A percentile compares a stretch with the other conserved stretches of the same genome.
Conservation (phyloP, 2,888 invertebrate genomes). For the Thyatira batis region DNA sequence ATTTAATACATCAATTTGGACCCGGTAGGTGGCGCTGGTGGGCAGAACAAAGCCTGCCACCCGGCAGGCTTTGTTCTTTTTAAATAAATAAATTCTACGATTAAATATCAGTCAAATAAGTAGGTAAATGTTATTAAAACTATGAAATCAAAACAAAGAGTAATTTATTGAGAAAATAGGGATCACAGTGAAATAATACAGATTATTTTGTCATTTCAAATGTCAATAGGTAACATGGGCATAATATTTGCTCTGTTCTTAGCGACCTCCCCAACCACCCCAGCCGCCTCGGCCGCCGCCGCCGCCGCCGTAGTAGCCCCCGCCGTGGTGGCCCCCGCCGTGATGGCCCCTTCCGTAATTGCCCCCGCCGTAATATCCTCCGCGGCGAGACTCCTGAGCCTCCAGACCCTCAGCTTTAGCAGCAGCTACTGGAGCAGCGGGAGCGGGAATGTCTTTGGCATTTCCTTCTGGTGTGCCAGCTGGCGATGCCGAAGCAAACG, state of each 20-base stretch:
- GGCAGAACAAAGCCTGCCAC: too few species aligned
- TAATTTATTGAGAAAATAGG: neutral
- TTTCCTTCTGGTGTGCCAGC: neutral
- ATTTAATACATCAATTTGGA: too few species aligned
- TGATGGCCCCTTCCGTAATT: slow-evolving; percentile 6
- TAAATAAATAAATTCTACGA: too few species aligned
- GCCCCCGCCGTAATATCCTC: slow-evolving; percentile 16
- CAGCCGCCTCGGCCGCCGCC: slow-evolving; percentile 9
- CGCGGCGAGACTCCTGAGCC: neutral
- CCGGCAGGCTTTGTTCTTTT: too few species aligned
- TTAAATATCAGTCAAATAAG: too few species aligned
- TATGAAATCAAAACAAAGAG: neutral
- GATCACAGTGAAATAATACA: neutral
- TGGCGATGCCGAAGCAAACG: neutral
- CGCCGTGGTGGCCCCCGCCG: slow-evolving; percentile 21
- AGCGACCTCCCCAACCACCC: slow-evolving; percentile 1
- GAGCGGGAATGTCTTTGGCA: neutral
- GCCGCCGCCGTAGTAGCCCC: slow-evolving; percentile 5
- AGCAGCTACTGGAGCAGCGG: neutral
- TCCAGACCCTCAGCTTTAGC: neutral
- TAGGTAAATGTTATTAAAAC: too few species aligned
- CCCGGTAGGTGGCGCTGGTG: too few species aligned
- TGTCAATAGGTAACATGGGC: neutral
- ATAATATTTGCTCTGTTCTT: neutral
- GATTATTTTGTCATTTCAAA: too few species aligned